Conservation (phyloP, 1,140 invertebrate genomes). For the Lepidurus arcticus region DNA sequence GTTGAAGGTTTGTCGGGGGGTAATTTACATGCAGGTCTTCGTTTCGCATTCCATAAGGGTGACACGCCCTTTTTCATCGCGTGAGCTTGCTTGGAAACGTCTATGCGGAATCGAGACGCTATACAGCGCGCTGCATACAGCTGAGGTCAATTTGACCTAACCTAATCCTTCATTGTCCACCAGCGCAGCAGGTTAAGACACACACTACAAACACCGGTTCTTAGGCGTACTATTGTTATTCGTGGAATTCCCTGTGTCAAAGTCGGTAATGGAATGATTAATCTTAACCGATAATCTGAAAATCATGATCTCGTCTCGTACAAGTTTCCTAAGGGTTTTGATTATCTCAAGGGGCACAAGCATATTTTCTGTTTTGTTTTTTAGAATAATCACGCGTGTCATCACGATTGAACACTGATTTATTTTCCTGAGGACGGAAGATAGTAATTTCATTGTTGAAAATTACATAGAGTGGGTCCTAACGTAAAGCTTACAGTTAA, state of each 20-base stretch:
- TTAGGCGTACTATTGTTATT: not conserved
- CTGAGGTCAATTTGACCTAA: slow-evolving; percentile 9
- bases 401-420: not conserved
- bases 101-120: too few species aligned
- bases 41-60: not conserved
- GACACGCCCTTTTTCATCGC: slow-evolving; percentile 6
- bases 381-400: not conserved
- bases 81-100: not conserved
- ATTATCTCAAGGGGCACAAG: not conserved
- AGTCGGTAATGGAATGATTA: not conserved
- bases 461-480: not conserved
- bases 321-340: not conserved
- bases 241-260: not conserved
- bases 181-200: not conserved
- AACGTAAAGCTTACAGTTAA: not conserved
- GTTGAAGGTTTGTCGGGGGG: not conserved
- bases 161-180: slow-evolving; percentile 17
- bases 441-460: not conserved
- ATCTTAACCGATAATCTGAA: not conserved
- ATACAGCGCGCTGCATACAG: not conserved
- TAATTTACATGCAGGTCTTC: not conserved
- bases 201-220: not conserved
- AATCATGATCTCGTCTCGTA: not conserved
- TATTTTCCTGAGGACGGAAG: not conserved
- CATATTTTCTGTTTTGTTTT: not conserved